A percentile compares a stretch with the other conserved stretches of the same genome.
These are phyloP conservation scores for Heliconius hewitsoni DNA, from an alignment of 1,140 invertebrate genomes.

Conservation along the genomic window DNA sequence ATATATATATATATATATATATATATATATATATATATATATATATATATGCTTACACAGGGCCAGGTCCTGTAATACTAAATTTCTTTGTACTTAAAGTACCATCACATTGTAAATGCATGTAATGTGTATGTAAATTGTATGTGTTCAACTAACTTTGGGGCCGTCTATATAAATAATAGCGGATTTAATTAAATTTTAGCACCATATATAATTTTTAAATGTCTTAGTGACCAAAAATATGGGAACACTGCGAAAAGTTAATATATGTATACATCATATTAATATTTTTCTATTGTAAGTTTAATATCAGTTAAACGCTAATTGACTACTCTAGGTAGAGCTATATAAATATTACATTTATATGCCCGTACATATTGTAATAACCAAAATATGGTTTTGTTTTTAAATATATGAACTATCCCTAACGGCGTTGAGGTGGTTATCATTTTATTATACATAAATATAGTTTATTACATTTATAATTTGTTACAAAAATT, in stretches of 20 bases:
- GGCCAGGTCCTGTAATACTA: slow-evolving; percentile 57
- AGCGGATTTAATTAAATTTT: too few relatives aligned
- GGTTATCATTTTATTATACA: background rate
- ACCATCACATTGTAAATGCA: slow-evolving; percentile 55
- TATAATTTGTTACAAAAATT: background rate
- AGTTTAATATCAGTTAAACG: background rate
- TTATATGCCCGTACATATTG: background rate
- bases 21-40: background rate
- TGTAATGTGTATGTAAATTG: background rate
- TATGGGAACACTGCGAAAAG: background rate
- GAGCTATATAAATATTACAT: background rate
- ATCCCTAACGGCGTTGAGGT: background rate
- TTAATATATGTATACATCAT: background rate
- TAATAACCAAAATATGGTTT: background rate
- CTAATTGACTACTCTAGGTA: background rate
- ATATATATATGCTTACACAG: slow-evolving; percentile 14
- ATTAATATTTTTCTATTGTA: background rate
- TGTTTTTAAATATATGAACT: background rate
- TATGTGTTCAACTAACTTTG: background rate
- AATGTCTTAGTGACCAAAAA: background rate
- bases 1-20: too few relatives aligned
- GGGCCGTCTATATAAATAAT: background rate
- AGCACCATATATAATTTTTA: too few relatives aligned
- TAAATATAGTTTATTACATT: background rate
- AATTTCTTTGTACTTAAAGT: slow-evolving; percentile 65